Conservation (phyloP, 2,113 vertebrate genomes). For the Boulengeromyrus knoepffleri region DNA sequence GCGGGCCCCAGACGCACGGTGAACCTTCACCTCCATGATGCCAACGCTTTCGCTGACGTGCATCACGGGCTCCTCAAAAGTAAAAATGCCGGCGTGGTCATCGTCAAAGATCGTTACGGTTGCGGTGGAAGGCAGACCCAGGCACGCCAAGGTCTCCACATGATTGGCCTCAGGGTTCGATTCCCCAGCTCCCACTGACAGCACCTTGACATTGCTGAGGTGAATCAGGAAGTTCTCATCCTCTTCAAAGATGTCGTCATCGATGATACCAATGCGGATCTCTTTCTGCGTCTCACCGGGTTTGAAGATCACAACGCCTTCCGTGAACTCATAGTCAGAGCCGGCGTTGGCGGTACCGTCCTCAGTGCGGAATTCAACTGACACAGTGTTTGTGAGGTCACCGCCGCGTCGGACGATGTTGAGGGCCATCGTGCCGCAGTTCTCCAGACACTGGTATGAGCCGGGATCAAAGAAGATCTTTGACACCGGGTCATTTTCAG, state of each 20-base stretch:
- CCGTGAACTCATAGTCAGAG: slow-evolving; percentile 80
- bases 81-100: slow-evolving; percentile 91
- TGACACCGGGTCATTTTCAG: slow-evolving; percentile 64
- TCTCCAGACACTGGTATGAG: slow-evolving; percentile 88
- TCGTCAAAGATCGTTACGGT: slow-evolving; percentile 90
- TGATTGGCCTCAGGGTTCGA: slow-evolving; percentile 53
- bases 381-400: slow-evolving; percentile 69
- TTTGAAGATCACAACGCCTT: slow-evolving; percentile 79
- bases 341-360: slow-evolving; percentile 89
- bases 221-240: slow-evolving; percentile 93
- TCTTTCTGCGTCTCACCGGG: slow-evolving; percentile 88
- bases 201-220: slow-evolving; percentile 74
- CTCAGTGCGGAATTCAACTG: slow-evolving; percentile 82
- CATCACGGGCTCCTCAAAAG: slow-evolving; percentile 75
- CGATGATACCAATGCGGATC: slow-evolving; percentile 81
- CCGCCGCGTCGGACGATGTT: slow-evolving; percentile 78
- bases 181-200: slow-evolving; percentile 50
- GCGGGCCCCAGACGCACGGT: slow-evolving; percentile 80
- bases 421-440: slow-evolving; percentile 81
- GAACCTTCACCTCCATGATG: slow-evolving; percentile 87
- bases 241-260: slow-evolving; percentile 95
- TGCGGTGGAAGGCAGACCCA: slow-evolving; percentile 75
- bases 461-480: slow-evolving; percentile 83
- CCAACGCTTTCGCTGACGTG: slow-evolving; percentile 87
- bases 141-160: slow-evolving; percentile 53